phyloP scores from a whole-genome alignment of 1,140 invertebrate species.

The Rhopalosiphum padi region DNA sequence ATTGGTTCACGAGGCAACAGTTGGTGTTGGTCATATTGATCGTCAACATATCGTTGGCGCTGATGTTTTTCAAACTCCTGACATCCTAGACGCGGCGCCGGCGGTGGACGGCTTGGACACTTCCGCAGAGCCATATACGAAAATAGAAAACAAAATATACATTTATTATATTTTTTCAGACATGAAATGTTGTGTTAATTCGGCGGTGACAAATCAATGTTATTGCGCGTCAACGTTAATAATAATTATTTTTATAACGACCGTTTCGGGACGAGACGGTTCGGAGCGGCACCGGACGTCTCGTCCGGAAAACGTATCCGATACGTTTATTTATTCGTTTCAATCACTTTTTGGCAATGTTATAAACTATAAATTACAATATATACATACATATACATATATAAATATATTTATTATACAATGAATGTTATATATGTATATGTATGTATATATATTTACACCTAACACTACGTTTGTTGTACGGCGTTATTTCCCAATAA shows the following conservation, averaged over 20 bases:
- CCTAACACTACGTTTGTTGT: background rate
- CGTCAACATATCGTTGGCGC: slow-evolving; percentile 93
- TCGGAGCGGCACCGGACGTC: background rate
- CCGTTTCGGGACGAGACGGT: background rate
- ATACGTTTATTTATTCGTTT: background rate
- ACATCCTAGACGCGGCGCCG: slow-evolving; percentile 72
- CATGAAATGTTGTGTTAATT: background rate
- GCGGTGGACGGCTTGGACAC: background rate
- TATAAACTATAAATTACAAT: background rate
- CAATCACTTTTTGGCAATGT: background rate
- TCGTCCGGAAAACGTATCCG: background rate
- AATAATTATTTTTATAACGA: slow-evolving; percentile 9
- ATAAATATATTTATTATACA: no score
- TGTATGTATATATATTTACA: background rate
- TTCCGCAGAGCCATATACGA: background rate
- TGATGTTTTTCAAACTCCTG: slow-evolving; percentile 96
- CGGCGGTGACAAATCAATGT: background rate
- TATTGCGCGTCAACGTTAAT: background rate
- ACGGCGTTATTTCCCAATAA: background rate
- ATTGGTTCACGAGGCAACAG: slow-evolving; percentile 97
- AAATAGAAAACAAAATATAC: background rate
- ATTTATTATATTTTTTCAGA: background rate
- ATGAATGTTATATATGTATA: background rate
- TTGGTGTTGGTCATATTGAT: slow-evolving; percentile 94
- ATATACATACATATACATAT: background rate